phyloP scores from a whole-genome alignment of 2,113 vertebrate genomes.

The Sigmodon hispidus region DNA sequence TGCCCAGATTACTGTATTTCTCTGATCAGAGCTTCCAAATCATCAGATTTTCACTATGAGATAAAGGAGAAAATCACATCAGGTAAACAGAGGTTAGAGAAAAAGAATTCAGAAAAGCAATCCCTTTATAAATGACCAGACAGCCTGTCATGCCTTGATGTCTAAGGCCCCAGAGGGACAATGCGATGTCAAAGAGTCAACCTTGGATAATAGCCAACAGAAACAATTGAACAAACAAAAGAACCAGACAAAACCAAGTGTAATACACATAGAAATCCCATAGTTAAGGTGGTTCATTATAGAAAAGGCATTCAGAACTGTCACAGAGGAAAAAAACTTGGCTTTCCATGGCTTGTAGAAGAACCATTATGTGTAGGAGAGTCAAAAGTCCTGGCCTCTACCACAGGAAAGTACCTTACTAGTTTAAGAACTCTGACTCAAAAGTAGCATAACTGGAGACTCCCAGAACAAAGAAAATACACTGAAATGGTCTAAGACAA shows the following conservation, averaged over 20 bases:
- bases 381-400: neutral
- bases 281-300: neutral
- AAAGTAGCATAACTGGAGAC: neutral
- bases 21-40: slow-evolving; percentile 11
- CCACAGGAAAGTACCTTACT: neutral
- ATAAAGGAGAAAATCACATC: neutral
- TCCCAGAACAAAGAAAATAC: neutral
- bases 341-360: neutral
- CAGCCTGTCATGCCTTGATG: neutral
- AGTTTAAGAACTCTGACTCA: slow-evolving; percentile 25
- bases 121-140: neutral
- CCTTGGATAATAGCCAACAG: neutral
- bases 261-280: neutral
- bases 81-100: neutral
- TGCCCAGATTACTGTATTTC: slow-evolving; percentile 62
- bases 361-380: neutral
- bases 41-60: slow-evolving; percentile 49
- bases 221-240: slow-evolving; percentile 34
- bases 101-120: slow-evolving; percentile 42
- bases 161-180: neutral
- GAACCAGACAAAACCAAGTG: neutral
- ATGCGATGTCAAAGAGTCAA: neutral
- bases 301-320: neutral
- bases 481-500: neutral
- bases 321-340: neutral